These are phyloP conservation scores for Siphlonurus alternatus DNA, from an alignment of 2,888 invertebrate species.

Conservation along the genomic window DNA sequence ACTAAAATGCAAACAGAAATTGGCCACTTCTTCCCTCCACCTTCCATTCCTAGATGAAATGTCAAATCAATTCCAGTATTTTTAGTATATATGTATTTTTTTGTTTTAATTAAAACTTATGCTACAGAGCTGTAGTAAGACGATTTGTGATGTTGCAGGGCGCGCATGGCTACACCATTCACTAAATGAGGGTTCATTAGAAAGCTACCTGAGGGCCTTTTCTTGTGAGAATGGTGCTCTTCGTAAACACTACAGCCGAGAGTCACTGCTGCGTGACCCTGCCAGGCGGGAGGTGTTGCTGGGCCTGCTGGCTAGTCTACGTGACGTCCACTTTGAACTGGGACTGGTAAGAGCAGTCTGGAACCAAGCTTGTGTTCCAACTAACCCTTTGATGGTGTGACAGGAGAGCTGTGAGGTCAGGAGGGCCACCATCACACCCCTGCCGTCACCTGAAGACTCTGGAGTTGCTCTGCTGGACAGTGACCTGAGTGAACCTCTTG, in stretches of 20 bases:
- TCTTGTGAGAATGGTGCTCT: constrained; percentile 3
- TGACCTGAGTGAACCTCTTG: constrained; percentile 16
- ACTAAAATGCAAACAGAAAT: no score
- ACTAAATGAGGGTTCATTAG: constrained; percentile 6
- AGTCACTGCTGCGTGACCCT: constrained; percentile 7
- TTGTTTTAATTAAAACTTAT: no score
- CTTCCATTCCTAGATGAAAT: no score
- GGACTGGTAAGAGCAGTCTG: constrained; percentile 1
- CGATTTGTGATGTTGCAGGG: no score
- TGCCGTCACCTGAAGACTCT: constrained; percentile 59
- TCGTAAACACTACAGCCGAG: constrained; percentile 5
- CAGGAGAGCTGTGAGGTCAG: not conserved
- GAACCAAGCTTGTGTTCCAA: not conserved
- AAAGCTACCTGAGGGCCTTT: constrained; percentile 3
- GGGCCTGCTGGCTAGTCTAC: constrained; percentile 4
- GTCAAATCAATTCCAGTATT: no score
- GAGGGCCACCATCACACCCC: constrained; percentile 16
- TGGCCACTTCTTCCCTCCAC: no score
- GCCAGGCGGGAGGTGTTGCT: constrained; percentile 1
- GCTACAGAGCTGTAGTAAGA: no score
- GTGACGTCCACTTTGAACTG: constrained; percentile 2
- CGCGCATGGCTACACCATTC: constrained; percentile 7
- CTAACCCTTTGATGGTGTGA: not conserved
- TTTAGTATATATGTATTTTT: no score
- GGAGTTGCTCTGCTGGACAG: constrained; percentile 34